These are phyloP conservation scores for Anastrepha obliqua DNA, from an alignment of 1,140 invertebrate species.

Conservation along the genomic window DNA sequence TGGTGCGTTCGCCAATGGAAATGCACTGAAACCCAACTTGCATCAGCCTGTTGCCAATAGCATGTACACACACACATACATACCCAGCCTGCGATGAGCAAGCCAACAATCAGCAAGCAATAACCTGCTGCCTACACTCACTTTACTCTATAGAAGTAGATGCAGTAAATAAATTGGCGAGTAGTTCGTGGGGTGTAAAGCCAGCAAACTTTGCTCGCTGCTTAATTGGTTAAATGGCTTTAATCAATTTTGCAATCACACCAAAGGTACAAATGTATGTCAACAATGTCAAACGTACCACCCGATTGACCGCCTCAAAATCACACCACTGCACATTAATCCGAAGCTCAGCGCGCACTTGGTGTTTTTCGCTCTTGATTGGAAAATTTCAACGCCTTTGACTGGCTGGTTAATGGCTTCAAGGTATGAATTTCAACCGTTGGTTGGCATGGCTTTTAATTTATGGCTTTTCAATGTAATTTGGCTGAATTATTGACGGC, in stretches of 20 bases:
- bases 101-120: not conserved
- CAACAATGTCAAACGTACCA: not conserved
- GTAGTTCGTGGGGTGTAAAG: no score
- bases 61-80: no score
- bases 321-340: not conserved
- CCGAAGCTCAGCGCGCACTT: not conserved
- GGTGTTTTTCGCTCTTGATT: not conserved
- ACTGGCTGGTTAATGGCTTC: not conserved
- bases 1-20: no score
- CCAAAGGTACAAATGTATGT: not conserved
- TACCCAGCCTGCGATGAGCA: no score
- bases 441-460: not conserved
- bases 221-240: not conserved
- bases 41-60: no score
- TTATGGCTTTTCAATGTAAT: not conserved
- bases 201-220: not conserved
- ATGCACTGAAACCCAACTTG: no score
- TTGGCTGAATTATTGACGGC: not conserved
- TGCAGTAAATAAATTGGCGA: not conserved
- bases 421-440: not conserved
- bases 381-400: constrained; percentile 1
- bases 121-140: not conserved
- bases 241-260: constrained; percentile 13
- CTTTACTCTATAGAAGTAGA: not conserved
- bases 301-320: not conserved